A percentile compares a stretch with the other conserved stretches of the same genome.
Conservation (phyloP, 1,140 invertebrate species). For the Neodiprion fabricii region DNA sequence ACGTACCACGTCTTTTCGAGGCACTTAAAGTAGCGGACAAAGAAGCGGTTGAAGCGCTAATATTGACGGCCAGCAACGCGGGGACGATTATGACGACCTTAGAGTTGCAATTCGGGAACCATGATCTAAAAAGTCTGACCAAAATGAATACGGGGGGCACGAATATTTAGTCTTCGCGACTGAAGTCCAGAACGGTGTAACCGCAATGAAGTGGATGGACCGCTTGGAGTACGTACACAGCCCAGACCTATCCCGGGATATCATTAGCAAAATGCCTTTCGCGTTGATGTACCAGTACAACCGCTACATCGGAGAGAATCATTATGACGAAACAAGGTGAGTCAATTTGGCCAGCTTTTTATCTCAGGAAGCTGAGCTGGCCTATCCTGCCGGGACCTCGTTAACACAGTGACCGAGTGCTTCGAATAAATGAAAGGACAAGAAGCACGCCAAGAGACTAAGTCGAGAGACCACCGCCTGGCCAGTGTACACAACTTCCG, state of each 20-base stretch:
- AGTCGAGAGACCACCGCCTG: no score
- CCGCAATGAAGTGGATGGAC: slow-evolving; percentile 5
- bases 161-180: background rate
- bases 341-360: slow-evolving; percentile 6
- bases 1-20: background rate
- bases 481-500: no score
- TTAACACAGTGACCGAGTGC: slow-evolving; percentile 7
- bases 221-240: slow-evolving; percentile 7
- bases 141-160: background rate
- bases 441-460: no score
- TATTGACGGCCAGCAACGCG: slow-evolving; percentile 15
- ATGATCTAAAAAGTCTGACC: background rate
- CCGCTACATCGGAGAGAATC: background rate
- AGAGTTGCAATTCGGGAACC: slow-evolving; percentile 24
- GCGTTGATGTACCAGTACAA: slow-evolving; percentile 13
- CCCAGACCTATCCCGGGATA: background rate
- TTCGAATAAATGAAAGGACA: background rate
- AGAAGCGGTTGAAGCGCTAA: slow-evolving; percentile 21
- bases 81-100: slow-evolving; percentile 17
- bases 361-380: background rate
- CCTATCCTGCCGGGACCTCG: background rate
- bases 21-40: background rate
- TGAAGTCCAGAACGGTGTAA: slow-evolving; percentile 1
- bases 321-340: background rate
- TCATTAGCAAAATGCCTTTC: background rate